phyloP scores from a whole-genome alignment of 2,888 invertebrate genomes.

The Hirtodrosophila trivittata region DNA sequence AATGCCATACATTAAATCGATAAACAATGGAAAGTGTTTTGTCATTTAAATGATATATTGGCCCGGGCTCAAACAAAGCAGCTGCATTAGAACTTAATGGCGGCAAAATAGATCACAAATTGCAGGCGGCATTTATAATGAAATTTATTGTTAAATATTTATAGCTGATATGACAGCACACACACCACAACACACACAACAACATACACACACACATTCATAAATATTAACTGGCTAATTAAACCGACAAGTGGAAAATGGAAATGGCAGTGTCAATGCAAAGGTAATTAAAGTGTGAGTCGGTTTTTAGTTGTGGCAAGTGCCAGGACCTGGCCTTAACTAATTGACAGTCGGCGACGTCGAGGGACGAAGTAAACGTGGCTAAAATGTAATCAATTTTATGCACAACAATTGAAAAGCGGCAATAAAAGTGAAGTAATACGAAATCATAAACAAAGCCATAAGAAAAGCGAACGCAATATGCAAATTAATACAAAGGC shows the following conservation, averaged over 20 bases:
- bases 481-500: slow-evolving; percentile 73
- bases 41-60: slow-evolving; percentile 34
- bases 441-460: slow-evolving; percentile 71
- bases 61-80: slow-evolving; percentile 15
- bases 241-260: background rate
- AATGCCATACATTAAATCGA: slow-evolving; percentile 26
- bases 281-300: no score
- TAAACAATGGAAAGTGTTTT: no score
- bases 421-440: slow-evolving; percentile 66
- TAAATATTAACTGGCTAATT: no score
- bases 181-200: no score
- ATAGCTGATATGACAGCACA: no score
- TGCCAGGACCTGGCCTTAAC: slow-evolving; percentile 18
- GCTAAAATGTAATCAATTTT: slow-evolving; percentile 70
- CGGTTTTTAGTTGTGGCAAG: background rate
- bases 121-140: slow-evolving; percentile 37
- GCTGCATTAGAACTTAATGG: slow-evolving; percentile 47
- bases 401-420: slow-evolving; percentile 66
- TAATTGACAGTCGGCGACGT: slow-evolving; percentile 58
- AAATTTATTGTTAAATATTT: slow-evolving; percentile 51
- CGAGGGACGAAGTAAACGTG: slow-evolving; percentile 13
- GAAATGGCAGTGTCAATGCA: background rate
- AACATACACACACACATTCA: no score
- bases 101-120: slow-evolving; percentile 6
- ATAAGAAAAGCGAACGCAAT: slow-evolving; percentile 68